A percentile compares a stretch with the other conserved stretches of the same genome.
These are phyloP conservation scores for Drosophila subquinaria DNA, from an alignment of 2,888 invertebrate species.

Conservation along the genomic window DNA sequence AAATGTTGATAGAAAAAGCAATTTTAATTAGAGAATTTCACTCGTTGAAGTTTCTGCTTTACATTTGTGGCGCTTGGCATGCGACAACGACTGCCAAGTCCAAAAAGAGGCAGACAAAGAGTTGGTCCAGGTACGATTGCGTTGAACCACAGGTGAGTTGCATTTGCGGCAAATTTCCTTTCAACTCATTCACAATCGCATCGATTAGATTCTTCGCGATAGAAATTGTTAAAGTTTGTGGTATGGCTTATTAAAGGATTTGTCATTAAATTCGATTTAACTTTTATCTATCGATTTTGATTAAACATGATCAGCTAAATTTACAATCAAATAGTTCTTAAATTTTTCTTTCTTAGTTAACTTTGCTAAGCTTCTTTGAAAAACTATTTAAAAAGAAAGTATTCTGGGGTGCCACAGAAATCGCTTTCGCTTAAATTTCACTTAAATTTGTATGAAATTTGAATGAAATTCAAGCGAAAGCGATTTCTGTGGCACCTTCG, in stretches of 20 bases:
- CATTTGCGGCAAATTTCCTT: constrained; percentile 18
- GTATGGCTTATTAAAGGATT: not conserved
- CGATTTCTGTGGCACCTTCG: no score
- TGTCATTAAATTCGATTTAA: not conserved
- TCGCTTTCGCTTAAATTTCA: no score
- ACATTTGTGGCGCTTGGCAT: constrained; percentile 40
- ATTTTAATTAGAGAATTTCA: constrained; percentile 77
- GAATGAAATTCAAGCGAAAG: no score
- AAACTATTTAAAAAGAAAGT: no score
- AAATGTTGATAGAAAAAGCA: constrained; percentile 56
- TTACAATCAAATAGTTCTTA: no score
- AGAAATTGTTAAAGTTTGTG: not conserved
- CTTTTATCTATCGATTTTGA: not conserved
- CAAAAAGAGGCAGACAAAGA: not conserved
- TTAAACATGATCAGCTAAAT: not conserved
- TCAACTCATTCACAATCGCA: constrained; percentile 6
- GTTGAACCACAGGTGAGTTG: constrained; percentile 5
- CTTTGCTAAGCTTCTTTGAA: no score
- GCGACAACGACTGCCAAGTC: constrained; percentile 10
- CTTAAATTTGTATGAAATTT: no score
- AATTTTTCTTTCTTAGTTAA: no score
- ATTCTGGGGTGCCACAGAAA: no score
- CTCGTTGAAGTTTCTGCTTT: constrained; percentile 38
- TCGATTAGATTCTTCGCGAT: not conserved
- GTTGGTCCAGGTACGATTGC: constrained; percentile 5